Evolutionary conservation across 2,888 invertebrate species (phyloP), one percentile per base, ranked within the genome.

Genomic region (Nomada lathburiana): DNA sequence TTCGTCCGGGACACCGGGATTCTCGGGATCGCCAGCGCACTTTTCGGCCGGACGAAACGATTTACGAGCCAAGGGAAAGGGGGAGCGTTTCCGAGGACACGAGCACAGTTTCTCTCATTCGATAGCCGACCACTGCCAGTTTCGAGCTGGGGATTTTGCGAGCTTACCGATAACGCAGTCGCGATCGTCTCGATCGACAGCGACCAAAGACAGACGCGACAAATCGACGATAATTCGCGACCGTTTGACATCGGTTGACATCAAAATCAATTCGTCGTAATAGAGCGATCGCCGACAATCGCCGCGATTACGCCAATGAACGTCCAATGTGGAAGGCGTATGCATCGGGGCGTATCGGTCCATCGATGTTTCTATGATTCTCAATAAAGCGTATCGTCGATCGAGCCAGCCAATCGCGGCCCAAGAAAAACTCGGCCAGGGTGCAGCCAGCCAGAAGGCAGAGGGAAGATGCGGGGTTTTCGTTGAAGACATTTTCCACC

Each of bases 221-320:
- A 91, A 93, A 93, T 93, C 92, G 91, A 89, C 90, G 88, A 92
- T 91, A 91, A 93, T 92, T 93, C 91, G 83, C 90, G 84, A 87
- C 88, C 93, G 88, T 92, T 93, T 93, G 93, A 93, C 93, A 92
- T 92, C 91, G 91, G 84, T 93, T 93, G 93, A 93, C 93, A 92
- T 91, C 84, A 89, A 93, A 93, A 93, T 92, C 92, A 93, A 92
- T 92, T 90, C 92, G 92, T 91, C 90, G 91, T 92, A 91, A 91
- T 93, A 93, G 92, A 93, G 90, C 86, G 91, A 93, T 92, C 91
- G 90, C 91, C 92, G 92, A 90, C 93, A 92, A 93, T 93, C 91
- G 88, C 88, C 87, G 84, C 86, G 90, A 91, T 93, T 92, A 91
- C 89, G 89, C 90, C 92, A 91, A 92, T 92, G 92, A 92, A 89